Base-by-base conservation (phyloP, 2,113 vertebrate species). In the Oryzias melastigma region DNA sequence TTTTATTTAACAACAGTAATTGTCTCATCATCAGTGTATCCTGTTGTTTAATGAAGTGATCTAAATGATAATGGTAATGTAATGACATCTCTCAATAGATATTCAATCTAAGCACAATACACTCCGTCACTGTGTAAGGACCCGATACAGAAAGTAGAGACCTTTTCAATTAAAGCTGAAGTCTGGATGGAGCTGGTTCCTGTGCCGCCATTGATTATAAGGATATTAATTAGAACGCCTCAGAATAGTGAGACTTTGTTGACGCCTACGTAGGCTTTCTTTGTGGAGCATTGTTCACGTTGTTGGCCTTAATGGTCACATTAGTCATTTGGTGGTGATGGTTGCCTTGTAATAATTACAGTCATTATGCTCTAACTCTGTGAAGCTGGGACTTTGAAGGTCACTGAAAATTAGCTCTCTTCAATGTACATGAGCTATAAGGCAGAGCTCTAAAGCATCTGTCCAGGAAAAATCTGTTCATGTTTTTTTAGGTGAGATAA, bases 41-140 rank as follows among this genome's bases (percentile, higher is more conserved):
- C 73, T 82, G 83, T 89, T 91, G 91, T 83, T 90, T 90, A 92
- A 91, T 91, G 86, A 90, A 82, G 88, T 88, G 89, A 89, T 89
- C 85, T 90, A 90, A 90, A 90, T 88, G 87, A 87, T 90, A 89
- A 87, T 87, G 82, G 62, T 68, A 40, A 68, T 44, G 73, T 86
- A 88, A 92, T 88, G 85, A 88, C 87, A 87, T 65, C 74, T 73
- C 76, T 84, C 78, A 73, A 91, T 90, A 90, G 90, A 92, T 91
- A 90, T 91, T 91, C 89, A 87, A 91, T 90, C 66, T 81, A 73
- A 78, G 58, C 80, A 82, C 85, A 86, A 82, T 78, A 80, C 76
- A 79, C 73, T 81, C 77, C 52, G 57, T 90, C 87, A 88, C 86
- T 85, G 90, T 88, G 78, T 81, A 66, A 72, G 52, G 79, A 58